These are phyloP conservation scores for Ceratoteleas bidentatus DNA, from an alignment of 1,140 invertebrate species.

Conservation along the genomic window DNA sequence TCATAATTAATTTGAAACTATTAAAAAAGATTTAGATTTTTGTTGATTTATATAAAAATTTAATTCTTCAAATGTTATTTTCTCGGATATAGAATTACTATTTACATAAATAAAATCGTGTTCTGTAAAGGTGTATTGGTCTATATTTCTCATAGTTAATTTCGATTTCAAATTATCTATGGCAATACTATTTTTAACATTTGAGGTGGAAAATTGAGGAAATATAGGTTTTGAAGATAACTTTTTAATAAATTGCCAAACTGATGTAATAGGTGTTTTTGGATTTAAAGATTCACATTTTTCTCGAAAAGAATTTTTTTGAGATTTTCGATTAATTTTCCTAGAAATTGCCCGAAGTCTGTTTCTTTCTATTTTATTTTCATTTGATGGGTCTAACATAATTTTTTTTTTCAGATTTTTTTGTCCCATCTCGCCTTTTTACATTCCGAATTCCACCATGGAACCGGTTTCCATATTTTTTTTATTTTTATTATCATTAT, in stretches of 20 bases:
- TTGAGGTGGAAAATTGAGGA: background rate
- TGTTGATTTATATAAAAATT: background rate
- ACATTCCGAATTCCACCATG: constrained; percentile 21
- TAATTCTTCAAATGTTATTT: constrained; percentile 1
- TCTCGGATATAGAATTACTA: background rate
- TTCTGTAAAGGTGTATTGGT: background rate
- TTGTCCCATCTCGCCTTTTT: background rate
- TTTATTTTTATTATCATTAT: constrained; percentile 24
- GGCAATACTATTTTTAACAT: background rate
- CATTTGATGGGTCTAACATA: background rate
- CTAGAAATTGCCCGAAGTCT: background rate
- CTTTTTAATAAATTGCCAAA: constrained; percentile 8
- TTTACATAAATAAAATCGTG: background rate
- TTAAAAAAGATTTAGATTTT: background rate
- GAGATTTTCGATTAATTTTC: background rate
- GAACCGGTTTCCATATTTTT: constrained; percentile 12
- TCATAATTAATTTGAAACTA: too few relatives aligned
- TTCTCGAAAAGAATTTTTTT: background rate
- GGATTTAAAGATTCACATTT: background rate
- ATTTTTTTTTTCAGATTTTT: constrained; percentile 3
- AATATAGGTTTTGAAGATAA: background rate
- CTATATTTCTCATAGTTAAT: too few relatives aligned
- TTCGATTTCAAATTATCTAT: background rate
- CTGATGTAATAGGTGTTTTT: background rate
- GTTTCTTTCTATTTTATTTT: constrained; percentile 13